Evolutionary conservation across 2,797 vertebrate species (phyloP), one percentile per base, ranked within the genome.

Genomic region (Chelon labrosus): DNA sequence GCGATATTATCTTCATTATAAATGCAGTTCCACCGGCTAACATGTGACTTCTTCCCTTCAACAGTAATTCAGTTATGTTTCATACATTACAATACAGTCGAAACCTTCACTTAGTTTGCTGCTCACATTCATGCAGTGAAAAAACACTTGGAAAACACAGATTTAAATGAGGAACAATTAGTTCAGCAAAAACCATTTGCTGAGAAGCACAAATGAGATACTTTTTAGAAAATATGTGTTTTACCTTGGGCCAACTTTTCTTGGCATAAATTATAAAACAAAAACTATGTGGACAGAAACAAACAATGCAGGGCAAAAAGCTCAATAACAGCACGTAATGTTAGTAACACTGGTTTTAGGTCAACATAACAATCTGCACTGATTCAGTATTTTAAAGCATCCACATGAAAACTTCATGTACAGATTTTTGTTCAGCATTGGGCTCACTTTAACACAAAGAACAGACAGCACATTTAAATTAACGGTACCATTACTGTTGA

Each of bases 41-140:
- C 10, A 19, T 1, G 12, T 6, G 19, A 42, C 51, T 46, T 3
- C 1, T 13, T 71, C 39, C 20, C 25, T 55, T 75, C 39, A 75
- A 65, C 17, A 57, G 62, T 12, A 49, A 41, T 53, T 81, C 64
- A 82, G 57, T 80, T 61, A 39, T 13, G 8, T 67, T n/a, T 65
- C 62, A 79, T 6, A 57, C 7, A 19, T 54, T 19, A 46, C 39
- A 70, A 65, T 42, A 13, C 60, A 49, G 49, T 75, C 25, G 38
- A 39, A 46, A 59, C 41, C 14, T 69, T 76, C 58, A 83, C 60
- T 38, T 10, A 10, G 5, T 20, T 13, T 76, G 37, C 13, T 51
- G 19, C 59, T 74, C 70, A 58, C 38, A 44, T 55, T 67, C 42
- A 49, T 13, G 9, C 39, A 51, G 49, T 60, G 27, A 44, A 65